These are phyloP conservation scores for Microtus montanus DNA, from an alignment of 2,113 vertebrate genomes.

Conservation along the genomic window DNA sequence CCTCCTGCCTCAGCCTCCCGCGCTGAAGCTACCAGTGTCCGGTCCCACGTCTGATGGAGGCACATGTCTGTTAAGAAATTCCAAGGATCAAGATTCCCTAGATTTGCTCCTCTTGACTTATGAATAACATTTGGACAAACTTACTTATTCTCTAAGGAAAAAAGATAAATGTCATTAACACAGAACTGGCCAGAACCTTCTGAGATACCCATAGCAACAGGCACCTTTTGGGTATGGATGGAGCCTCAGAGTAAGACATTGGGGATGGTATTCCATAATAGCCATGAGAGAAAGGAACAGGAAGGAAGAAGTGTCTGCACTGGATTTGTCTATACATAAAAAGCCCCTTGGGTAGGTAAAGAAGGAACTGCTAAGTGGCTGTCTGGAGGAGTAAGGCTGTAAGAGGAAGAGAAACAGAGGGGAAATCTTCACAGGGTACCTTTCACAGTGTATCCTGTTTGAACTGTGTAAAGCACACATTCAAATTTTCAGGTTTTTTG, in stretches of 20 bases:
- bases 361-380: constrained; percentile 12
- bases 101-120: neutral
- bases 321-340: neutral
- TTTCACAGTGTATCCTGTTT: neutral
- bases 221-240: neutral
- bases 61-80: neutral
- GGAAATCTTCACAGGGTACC: neutral
- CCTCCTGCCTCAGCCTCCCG: neutral
- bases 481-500: neutral
- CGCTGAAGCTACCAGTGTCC: fast-evolving
- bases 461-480: neutral
- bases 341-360: neutral
- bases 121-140: neutral
- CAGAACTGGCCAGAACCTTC: neutral
- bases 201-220: neutral
- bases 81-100: neutral
- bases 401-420: neutral
- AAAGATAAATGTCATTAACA: neutral
- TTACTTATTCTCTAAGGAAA: neutral
- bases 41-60: too few species aligned
- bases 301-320: neutral
- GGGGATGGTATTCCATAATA: neutral
- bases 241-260: neutral
- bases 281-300: neutral
- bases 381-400: neutral